Evolutionary conservation across 37 sponge, comb jelly and placozoan genomes (phyloP).

Genomic region (Mnemiopsis leidyi): DNA sequence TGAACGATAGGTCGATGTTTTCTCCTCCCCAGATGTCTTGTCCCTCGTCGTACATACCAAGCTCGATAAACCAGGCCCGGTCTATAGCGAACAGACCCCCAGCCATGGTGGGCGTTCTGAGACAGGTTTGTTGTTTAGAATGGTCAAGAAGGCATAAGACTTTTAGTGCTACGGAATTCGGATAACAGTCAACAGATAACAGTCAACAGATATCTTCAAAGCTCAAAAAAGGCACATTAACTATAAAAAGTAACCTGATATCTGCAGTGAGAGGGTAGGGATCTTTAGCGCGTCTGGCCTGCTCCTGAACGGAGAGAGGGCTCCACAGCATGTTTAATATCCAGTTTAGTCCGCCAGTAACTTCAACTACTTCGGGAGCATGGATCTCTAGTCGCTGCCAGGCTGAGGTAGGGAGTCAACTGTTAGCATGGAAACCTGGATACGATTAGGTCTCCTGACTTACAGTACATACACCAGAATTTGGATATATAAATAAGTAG

Average conservation of each 20-base stretch:
- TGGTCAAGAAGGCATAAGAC: no score
- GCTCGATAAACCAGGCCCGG: not conserved
- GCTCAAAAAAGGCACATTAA: not conserved
- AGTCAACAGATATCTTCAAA: no score
- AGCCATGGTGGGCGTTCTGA: not conserved
- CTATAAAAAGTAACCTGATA: conserved; percentile 29
- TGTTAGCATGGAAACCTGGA: no score
- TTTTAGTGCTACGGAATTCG: no score
- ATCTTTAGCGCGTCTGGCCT: not conserved
- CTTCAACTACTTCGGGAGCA: not conserved
- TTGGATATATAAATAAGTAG: no score
- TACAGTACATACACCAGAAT: no score
- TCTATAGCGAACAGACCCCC: conserved; percentile 31
- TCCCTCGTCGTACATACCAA: conserved; percentile 14
- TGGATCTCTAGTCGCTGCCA: conserved; percentile 24
- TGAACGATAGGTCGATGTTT: conserved; percentile 21
- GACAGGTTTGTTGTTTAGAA: no score
- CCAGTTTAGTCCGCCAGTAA: conserved; percentile 36
- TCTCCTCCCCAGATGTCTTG: conserved; percentile 31
- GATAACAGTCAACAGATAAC: no score
- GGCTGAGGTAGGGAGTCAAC: not conserved
- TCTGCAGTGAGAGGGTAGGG: conserved; percentile 32
- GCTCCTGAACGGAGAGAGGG: conserved; percentile 28
- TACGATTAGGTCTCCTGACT: no score
- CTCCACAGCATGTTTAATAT: conserved; percentile 62